Evolutionary conservation across 2,888 invertebrate genomes (phyloP), one percentile per base, ranked within the genome.

Genomic region (Lathronympha strigana): DNA sequence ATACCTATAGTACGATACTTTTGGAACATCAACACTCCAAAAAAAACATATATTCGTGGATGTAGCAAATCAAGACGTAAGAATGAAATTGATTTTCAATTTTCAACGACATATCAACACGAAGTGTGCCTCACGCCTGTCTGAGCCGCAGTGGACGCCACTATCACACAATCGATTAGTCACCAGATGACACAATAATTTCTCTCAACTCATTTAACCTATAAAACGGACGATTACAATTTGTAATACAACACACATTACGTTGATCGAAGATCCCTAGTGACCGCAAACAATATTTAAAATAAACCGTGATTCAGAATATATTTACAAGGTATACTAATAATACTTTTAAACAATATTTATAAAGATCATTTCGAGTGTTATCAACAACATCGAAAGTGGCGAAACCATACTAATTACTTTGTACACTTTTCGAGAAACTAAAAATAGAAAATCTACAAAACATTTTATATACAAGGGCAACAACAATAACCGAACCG

Each of bases 281-380:
- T 68, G 71, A 69, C 67, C 67, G 70, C 73, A 75, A 77, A 78
- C 76, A 73, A 72, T 61, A 53, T 45, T 79, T 77, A 70, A 76
- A 82, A 83, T 76, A 83, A 83, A 80, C 81, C 82, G 75, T 71
- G 74, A 85, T 81, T 84, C 77, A 80, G 81, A 82, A 86, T 86
- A 86, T 85, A 84, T 84, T 83, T 91, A 91, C 89, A 74, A 90
- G 72, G 82, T 90, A 88, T 83, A 83, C 90, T 91, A 91, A 87
- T 90, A 91, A 91, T 90, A 91, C 90, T 90, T 90, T 88, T 83
- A 90, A 90, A 90, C 87, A 88, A 90, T 90, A 90, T 90, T 88
- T 90, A 91, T 90, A 90, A 81, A 79, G 80, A 82, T 84, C 72
- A 74, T 79, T 75, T 79, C 81, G 78, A 82, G 75, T 75, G 79